These are phyloP conservation scores for Hemibagrus guttatus DNA, from an alignment of 2,797 vertebrate species.

Conservation along the genomic window DNA sequence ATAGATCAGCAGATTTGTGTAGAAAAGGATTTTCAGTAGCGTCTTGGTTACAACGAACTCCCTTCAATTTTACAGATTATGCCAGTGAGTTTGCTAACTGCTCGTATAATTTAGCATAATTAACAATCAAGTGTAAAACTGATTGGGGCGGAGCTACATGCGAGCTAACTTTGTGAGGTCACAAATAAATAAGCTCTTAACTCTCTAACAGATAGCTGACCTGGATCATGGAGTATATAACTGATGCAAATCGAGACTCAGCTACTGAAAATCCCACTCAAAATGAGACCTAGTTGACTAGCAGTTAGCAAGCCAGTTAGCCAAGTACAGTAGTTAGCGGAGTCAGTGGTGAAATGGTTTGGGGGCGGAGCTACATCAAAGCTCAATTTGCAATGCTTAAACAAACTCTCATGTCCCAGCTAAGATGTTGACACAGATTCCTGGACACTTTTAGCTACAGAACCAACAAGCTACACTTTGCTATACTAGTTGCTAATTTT, in stretches of 20 bases:
- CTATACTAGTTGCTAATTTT: background rate
- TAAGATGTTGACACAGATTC: background rate
- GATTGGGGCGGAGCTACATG: background rate
- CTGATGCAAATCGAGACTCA: background rate
- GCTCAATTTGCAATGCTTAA: background rate
- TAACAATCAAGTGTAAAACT: background rate
- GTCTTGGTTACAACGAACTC: background rate
- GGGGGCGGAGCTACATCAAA: background rate
- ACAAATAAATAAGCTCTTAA: background rate
- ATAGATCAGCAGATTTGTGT: background rate
- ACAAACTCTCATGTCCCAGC: background rate
- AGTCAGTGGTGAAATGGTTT: background rate
- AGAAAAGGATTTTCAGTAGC: background rate
- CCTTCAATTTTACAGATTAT: background rate
- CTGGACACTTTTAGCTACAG: no score
- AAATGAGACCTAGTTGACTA: background rate
- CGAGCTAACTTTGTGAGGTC: background rate
- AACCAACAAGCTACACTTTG: background rate
- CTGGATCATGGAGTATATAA: no score
- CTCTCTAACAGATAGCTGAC: background rate
- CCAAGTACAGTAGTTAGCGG: background rate
- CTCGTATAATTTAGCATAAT: background rate
- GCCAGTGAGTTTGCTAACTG: no score
- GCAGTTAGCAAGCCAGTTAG: background rate
- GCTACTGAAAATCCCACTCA: background rate